Evolutionary conservation across 2,113 vertebrate species (phyloP), one percentile per base, ranked within the genome.

Genomic region (Pheucticus melanocephalus): DNA sequence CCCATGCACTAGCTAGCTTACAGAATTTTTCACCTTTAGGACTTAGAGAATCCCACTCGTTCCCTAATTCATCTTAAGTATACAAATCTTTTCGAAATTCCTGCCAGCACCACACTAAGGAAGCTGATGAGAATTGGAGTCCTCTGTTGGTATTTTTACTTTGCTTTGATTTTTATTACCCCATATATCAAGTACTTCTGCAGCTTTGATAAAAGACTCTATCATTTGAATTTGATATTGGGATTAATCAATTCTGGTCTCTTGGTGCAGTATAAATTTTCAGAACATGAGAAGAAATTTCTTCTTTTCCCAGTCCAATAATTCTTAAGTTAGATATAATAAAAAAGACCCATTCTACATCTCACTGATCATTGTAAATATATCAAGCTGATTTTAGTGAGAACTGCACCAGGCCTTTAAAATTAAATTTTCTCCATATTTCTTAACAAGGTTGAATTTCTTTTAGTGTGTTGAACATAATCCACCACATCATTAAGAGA

Each of bases 181-280:
- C 19, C 45, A 61, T 81, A 82, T 45, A 92, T 90, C 82, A 92
- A 70, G 18, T 47, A 80, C 24, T 86, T 88, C 50, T 60, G 42
- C 51, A 86, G 80, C 60, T 95, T 81, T 94, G 76, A 86, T 78
- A 71, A 86, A 81, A 76, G 44, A 66, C 9, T 40, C 45, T 84
- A 54, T 73, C 64, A 88, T 60, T 94, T 63, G 35, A 90, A 85
- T 63, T 85, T 83, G 60, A 64, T 77, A 68, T 19, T 0, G 1
- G 60, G 68, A 92, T 92, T 86, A 91, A 94, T 96, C 72, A 88
- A 28, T 94, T 92, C 66, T 64, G 37, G 44, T 92, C 64, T 80
- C 92, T 71, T 81, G 56, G 22, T 68, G 28, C 17, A 88, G 47
- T 47, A 63, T 33, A 92, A 88, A 88, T 81, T 91, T 93, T 80